Evolutionary conservation across 1,140 invertebrate species (phyloP).

Genomic region (Pseudomyrmex gracilis): DNA sequence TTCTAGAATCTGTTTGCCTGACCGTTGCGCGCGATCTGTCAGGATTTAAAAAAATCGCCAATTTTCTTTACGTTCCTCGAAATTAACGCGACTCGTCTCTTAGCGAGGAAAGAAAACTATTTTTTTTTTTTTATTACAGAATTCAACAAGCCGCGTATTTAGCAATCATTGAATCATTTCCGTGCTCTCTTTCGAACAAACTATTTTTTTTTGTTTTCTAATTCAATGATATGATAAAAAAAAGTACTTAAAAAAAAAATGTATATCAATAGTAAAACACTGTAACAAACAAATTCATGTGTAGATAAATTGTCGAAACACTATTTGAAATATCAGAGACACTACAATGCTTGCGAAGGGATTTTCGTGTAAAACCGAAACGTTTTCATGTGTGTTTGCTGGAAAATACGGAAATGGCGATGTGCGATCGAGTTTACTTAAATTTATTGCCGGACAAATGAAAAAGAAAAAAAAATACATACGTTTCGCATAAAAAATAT

Average conservation of each 20-base stretch:
- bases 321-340: slow-evolving; percentile 37
- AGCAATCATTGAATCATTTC: too few relatives aligned
- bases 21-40: not conserved
- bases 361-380: too few relatives aligned
- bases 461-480: slow-evolving; percentile 29
- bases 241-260: too few relatives aligned
- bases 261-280: not conserved
- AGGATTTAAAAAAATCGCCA: not conserved
- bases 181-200: not conserved
- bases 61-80: slow-evolving; percentile 1
- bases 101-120: too few relatives aligned
- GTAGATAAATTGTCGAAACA: not conserved
- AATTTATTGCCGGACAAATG: slow-evolving; percentile 24
- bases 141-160: too few relatives aligned
- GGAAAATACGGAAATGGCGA: not conserved
- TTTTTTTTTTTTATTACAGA: too few relatives aligned
- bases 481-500: not conserved
- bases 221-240: not conserved
- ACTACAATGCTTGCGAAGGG: slow-evolving; percentile 1
- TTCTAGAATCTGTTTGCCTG: slow-evolving; percentile 28
- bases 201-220: not conserved
- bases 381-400: slow-evolving; percentile 12
- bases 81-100: not conserved
- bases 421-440: slow-evolving; percentile 9
- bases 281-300: slow-evolving; percentile 3